Conservation (phyloP, 1,140 invertebrate species). For the Diabrotica undecimpunctata region DNA sequence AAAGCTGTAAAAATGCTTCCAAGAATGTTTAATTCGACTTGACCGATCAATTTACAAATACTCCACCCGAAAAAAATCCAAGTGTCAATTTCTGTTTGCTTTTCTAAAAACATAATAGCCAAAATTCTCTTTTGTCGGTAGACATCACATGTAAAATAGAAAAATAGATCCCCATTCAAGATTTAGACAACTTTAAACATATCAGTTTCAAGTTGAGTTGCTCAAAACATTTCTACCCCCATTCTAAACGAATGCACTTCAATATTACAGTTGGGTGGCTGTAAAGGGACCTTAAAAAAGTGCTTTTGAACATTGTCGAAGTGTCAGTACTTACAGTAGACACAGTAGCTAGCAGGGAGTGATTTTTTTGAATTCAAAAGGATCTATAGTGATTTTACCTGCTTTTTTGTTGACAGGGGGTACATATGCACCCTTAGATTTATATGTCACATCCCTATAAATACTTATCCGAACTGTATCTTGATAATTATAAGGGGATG, state of each 20-base stretch:
- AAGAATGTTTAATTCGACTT: conserved; percentile 16
- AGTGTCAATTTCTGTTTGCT: conserved; percentile 42
- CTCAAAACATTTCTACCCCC: background rate
- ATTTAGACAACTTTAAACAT: conserved; percentile 40
- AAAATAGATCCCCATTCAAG: conserved; percentile 29
- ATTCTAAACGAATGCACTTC: background rate
- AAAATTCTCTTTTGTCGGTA: conserved; percentile 35
- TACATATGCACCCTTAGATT: conserved; percentile 23
- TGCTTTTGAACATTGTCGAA: conserved; percentile 39
- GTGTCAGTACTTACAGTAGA: conserved; percentile 41
- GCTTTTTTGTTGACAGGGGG: conserved; percentile 36
- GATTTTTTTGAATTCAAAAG: conserved; percentile 29
- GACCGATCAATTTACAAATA: background rate
- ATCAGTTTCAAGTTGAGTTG: conserved; percentile 34
- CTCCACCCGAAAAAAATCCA: conserved; percentile 7
- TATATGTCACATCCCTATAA: conserved; percentile 33
- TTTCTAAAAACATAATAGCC: conserved; percentile 26
- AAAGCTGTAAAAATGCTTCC: conserved; percentile 6
- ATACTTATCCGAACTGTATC: conserved; percentile 23
- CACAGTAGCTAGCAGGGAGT: conserved; percentile 38
- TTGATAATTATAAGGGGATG: background rate
- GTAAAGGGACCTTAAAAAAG: conserved; percentile 34
- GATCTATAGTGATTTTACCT: conserved; percentile 40
- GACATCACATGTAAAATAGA: conserved; percentile 31
- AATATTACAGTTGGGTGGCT: conserved; percentile 23